Percentiles rank a stretch among this genome's conserved stretches.
Conservation (phyloP, 2,113 vertebrate species). For the Paratilapia polleni region DNA sequence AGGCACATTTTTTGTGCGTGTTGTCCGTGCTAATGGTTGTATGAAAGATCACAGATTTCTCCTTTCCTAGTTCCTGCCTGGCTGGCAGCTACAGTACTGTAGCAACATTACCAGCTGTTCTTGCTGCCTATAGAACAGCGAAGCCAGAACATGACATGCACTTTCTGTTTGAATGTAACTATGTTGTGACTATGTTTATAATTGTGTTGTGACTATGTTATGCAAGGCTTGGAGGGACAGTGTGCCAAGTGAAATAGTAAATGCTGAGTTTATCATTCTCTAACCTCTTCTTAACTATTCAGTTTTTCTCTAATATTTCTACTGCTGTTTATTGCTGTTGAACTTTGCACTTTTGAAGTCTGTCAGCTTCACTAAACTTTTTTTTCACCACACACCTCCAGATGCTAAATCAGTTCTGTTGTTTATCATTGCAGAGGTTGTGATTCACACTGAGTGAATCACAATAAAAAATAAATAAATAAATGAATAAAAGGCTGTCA, state of each 20-base stretch:
- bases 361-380: conserved; percentile 21
- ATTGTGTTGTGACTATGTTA: neutral
- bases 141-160: conserved; percentile 10
- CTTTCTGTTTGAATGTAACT: neutral
- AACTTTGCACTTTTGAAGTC: conserved; percentile 13
- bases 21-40: conserved; percentile 28
- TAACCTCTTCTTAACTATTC: neutral
- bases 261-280: neutral
- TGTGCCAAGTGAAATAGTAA: neutral
- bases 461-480: too few relatives aligned
- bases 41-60: conserved; percentile 61
- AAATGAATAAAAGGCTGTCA: conserved; percentile 22
- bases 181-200: neutral
- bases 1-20: conserved; percentile 4
- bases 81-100: conserved; percentile 30
- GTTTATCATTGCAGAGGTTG: conserved; percentile 18
- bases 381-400: conserved; percentile 21
- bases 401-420: conserved; percentile 34
- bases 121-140: conserved; percentile 39
- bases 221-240: neutral
- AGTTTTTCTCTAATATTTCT: neutral
- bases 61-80: conserved; percentile 45
- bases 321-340: conserved; percentile 8
- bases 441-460: conserved; percentile 42
- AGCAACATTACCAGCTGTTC: conserved; percentile 44